A percentile compares a stretch with the other conserved stretches of the same genome.
These are phyloP conservation scores for Aphidius colemani DNA, from an alignment of 2,888 invertebrate genomes.

Conservation along the genomic window DNA sequence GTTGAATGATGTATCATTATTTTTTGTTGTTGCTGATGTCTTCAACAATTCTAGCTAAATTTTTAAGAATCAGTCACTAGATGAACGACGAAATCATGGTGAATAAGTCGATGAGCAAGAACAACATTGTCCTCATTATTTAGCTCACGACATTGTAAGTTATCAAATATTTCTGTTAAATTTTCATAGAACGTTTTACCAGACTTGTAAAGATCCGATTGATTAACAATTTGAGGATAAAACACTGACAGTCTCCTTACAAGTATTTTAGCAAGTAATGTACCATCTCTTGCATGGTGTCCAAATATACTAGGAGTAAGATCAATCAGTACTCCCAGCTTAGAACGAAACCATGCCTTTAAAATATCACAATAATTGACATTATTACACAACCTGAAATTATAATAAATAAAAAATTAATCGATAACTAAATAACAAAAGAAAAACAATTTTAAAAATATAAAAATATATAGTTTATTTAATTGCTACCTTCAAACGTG, in stretches of 20 bases:
- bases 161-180: constrained; percentile 33
- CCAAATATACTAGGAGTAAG: constrained; percentile 65
- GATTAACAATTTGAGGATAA: constrained; percentile 34
- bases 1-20: no score
- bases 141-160: constrained; percentile 36
- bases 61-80: constrained; percentile 37
- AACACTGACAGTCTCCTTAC: no score
- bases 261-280: constrained; percentile 65
- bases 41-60: constrained; percentile 27
- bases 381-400: constrained; percentile 23
- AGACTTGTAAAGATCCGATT: constrained; percentile 31
- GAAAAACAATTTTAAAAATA: not conserved
- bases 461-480: constrained; percentile 2
- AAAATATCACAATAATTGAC: constrained; percentile 61
- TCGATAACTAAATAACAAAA: no score
- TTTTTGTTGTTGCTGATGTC: constrained; percentile 1
- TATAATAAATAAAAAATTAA: constrained; percentile 9
- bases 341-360: constrained; percentile 66
- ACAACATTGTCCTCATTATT: constrained; percentile 31
- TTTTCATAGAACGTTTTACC: constrained; percentile 35
- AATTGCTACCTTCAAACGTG: not conserved
- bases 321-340: constrained; percentile 64
- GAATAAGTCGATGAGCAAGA: constrained; percentile 45
- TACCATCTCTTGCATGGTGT: constrained; percentile 65
- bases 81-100: constrained; percentile 38